Base-by-base conservation (phyloP, 2,113 vertebrate species). In the Nanger granti region DNA sequence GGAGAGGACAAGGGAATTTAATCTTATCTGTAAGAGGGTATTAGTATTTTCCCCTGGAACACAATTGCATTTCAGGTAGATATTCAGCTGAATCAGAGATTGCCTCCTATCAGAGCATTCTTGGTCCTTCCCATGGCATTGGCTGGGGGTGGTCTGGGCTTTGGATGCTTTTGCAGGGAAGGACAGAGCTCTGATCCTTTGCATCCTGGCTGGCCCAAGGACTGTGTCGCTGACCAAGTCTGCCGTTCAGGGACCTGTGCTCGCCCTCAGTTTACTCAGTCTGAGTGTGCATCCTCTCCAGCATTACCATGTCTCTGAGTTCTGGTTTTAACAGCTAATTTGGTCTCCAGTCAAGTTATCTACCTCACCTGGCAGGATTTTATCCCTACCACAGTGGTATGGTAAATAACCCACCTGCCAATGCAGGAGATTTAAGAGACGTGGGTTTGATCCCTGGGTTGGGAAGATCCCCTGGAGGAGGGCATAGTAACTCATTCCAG, bases 1-100 rank as follows among this genome's bases (percentile, higher is more conserved):
- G n/a, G 4, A 11, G 34, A 28, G 47, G 7, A 12, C 7, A 37
- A 87, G 44, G 83, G 22, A 91, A 49, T 17, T 47, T 59, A 73
- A 49, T 34, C 92, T 87, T 86, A 47, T 54, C 55, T 95, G 49
- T 24, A 87, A 59, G 18, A 95, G 9, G 49, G 49, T 66, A 37
- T 90, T 57, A 34, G 37, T 26, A 85, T 90, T 82, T 87, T 85
- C 73, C 7, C 37, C 20, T 80, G 47, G 8, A 17, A 26, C 57
- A 80, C 52, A 49, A 41, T 83, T 10, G 17, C 28, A 4, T 66
- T 86, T 89, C 55, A 84, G 69, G 26, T 54, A 57, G 91, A 85
- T 37, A 91, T 15, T 80, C 31, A 28, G 4, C 49, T 82, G 87
- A 62, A 49, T 83, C 76, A 64, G 83, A 73, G 34, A 47, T 79